phyloP scores from a whole-genome alignment of 2,113 vertebrate genomes.

The Naja naja region DNA sequence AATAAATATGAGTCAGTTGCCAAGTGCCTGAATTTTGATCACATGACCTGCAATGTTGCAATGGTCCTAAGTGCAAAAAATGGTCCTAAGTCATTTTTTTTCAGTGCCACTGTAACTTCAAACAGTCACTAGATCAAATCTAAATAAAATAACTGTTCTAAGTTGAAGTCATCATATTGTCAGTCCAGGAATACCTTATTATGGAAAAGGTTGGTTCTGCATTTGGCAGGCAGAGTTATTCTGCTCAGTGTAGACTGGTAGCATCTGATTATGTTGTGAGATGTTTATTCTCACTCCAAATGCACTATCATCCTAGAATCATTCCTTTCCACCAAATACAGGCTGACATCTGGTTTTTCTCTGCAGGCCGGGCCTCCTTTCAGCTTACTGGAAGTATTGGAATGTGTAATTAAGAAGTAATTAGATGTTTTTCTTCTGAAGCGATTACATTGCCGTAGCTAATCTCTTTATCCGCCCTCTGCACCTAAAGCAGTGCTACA shows the following conservation, averaged over 20 bases:
- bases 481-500: slow-evolving; percentile 66
- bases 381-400: slow-evolving; percentile 53
- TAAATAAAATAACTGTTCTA: background rate
- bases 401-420: slow-evolving; percentile 69
- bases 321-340: slow-evolving; percentile 39
- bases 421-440: slow-evolving; percentile 73
- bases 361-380: slow-evolving; percentile 37
- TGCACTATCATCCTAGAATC: slow-evolving; percentile 23
- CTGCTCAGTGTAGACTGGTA: background rate
- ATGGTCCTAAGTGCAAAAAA: background rate
- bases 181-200: background rate
- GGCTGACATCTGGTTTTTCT: slow-evolving; percentile 26
- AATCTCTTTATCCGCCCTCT: slow-evolving; percentile 67
- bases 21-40: background rate
- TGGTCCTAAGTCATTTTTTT: background rate
- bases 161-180: background rate
- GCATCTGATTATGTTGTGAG: background rate
- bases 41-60: background rate
- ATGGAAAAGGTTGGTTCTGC: background rate
- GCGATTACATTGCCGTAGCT: slow-evolving; percentile 70
- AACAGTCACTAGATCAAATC: background rate
- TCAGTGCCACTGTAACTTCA: background rate
- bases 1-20: background rate
- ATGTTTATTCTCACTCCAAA: background rate
- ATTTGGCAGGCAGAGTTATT: background rate